A percentile compares a stretch with the other conserved stretches of the same genome.
Evolutionary conservation across 1,140 invertebrate species (phyloP).

Genomic region (Drosophila nannoptera): DNA sequence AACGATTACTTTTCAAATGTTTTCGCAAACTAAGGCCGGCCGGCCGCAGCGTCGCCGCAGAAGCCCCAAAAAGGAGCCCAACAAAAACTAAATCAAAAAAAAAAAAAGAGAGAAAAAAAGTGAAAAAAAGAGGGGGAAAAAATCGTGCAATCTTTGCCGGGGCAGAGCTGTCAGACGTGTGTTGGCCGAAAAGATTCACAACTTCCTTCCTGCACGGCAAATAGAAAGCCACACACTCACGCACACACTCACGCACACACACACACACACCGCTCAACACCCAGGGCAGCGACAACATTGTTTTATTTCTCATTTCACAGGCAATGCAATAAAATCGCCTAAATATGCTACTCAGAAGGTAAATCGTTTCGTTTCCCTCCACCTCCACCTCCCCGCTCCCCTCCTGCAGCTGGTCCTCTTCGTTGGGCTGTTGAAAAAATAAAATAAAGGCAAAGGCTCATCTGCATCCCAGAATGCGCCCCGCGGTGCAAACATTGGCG

Average conservation of each 20-base stretch:
- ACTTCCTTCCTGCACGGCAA: conserved; percentile 61
- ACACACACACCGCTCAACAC: no score
- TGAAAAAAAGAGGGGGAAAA: conserved; percentile 4
- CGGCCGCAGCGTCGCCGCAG: conserved; percentile 1
- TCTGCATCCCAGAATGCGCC: conserved; percentile 60
- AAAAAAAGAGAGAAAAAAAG: conserved; percentile 19
- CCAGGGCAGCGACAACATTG: conserved; percentile 66
- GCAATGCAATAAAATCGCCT: conserved; percentile 64
- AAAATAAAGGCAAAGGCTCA: conserved; percentile 16
- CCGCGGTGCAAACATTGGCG: conserved; percentile 71
- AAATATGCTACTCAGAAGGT: conserved; percentile 54
- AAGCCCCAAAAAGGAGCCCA: not conserved
- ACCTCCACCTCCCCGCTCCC: no score
- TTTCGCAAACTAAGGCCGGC: conserved; percentile 48
- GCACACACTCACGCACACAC: no score
- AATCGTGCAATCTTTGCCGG: conserved; percentile 47
- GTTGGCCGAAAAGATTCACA: conserved; percentile 62
- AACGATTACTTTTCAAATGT: conserved; percentile 68
- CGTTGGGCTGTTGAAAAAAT: no score
- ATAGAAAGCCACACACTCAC: conserved; percentile 49
- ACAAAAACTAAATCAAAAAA: conserved; percentile 8
- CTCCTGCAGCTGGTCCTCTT: no score
- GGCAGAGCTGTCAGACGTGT: conserved; percentile 53
- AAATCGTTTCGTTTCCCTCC: conserved; percentile 56
- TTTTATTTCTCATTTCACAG: conserved; percentile 73